Evolutionary conservation across 2,797 vertebrate species (phyloP), one percentile per base, ranked within the genome.

Genomic region (Urocyon cinereoargenteus): DNA sequence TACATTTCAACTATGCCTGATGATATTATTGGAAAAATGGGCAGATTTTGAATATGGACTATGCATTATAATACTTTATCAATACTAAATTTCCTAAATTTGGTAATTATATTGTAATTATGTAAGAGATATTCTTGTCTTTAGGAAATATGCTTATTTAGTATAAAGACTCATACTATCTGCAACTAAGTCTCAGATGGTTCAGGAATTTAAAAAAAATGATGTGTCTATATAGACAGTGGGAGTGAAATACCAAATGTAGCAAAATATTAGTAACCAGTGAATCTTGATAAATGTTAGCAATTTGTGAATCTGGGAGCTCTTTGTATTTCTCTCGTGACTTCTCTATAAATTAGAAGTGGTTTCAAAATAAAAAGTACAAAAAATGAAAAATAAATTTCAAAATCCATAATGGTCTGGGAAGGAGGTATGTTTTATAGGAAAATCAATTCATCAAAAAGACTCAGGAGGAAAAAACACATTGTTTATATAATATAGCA

Each of bases 71-170:
- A 26, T 59, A 78, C 85, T 91, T 97, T 79, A 82, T 70, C 78
- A 78, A 36, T 64, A 85, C 2, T n/a, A 64, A 85, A 86, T 36
- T 73, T 95, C 75, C 62, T 86, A 34, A 93, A 75, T 79, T 78
- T 94, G 40, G 19, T 66, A 61, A 92, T 49, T 87, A 14, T 62
- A 62, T 51, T 94, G 1, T 6, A 53, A 28, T 86, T 88, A 62
- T 53, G 26, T 49, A 66, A 92, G 62, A 53, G 36, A 86, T 36
- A 13, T 5, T n/a, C 45, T 62, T 85, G 9, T 73, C 11, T 24
- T 96, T 86, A 85, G 53, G 51, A 96, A 92, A 92, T 70, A 89
- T 55, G 14, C 45, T 84, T 88, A 85, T 91, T 94, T 83, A 96
- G 26, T 49, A 62, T 55, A 86, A 86, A 94, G 70, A 55, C 14